Conservation (phyloP, 2,113 vertebrate genomes). For the Damaliscus lunatus region DNA sequence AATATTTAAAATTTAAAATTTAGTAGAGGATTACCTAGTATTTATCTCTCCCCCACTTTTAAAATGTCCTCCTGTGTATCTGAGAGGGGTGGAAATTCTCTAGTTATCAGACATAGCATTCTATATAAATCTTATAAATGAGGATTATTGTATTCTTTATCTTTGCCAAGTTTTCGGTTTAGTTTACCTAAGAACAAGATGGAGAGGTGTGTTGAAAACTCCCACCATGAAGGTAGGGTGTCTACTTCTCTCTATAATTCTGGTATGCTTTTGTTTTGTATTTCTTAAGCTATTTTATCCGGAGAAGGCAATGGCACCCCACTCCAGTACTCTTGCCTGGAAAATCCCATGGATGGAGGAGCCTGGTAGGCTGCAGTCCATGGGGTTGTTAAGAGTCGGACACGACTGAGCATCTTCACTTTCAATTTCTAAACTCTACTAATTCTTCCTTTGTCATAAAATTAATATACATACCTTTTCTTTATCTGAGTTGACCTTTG, state of each 20-base stretch:
- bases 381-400: fast-evolving
- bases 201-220: neutral
- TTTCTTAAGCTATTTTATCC: neutral
- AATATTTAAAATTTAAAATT: neutral
- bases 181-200: neutral
- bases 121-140: neutral
- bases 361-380: no score
- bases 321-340: no score
- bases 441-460: neutral
- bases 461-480: neutral
- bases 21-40: neutral
- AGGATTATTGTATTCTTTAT: neutral
- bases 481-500: neutral
- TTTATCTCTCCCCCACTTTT: neutral
- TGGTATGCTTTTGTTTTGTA: neutral
- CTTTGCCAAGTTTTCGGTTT: neutral
- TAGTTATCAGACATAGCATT: neutral
- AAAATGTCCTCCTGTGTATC: neutral
- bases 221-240: neutral
- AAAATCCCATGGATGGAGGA: no score
- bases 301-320: no score
- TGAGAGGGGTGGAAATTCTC: neutral
- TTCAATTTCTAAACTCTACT: neutral
- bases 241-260: neutral
- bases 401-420: no score